Evolutionary conservation across 2,113 vertebrate genomes (phyloP), one percentile per base, ranked within the genome.

Genomic region (Cranoglanis bouderius): DNA sequence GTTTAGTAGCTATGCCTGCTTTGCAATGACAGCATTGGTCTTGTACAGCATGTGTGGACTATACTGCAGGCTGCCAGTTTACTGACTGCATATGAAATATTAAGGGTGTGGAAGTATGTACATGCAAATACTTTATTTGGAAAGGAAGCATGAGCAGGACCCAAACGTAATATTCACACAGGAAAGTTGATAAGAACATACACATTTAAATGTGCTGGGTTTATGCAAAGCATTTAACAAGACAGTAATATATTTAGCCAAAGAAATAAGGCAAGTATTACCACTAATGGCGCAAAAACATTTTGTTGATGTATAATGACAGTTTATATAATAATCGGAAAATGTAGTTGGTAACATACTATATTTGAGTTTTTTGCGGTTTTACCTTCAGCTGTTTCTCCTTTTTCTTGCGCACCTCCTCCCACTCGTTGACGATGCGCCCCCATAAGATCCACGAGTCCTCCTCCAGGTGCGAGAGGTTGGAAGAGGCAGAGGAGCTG

Each of bases 391-490:
- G 96, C 93, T 98, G 98, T 90, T 99, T 99, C 92, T 99, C 98
- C 91, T 99, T 99, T 93, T 99, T 99, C 94, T 98, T 99, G 85
- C 96, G 97, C 46, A 98, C 96, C 81, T 99, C 98, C 93, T 99
- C 98, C 98, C 98, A 99, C 92, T 99, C 98, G 53, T 99, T 99
- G 93, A 99, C 98, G 77, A 99, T 97, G 88, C 98, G 96, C 5
- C 98, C 98, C 98, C 98, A 99, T 18, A 99, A 94, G 82, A 99
- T 97, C 98, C 98, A 99, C 0, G 97, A 94, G 92, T 99, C 98
- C 95, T 99, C 98, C 94, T 99, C 98, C 89, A 99, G 96, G 90
- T 99, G 98, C 88, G 98, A 99, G 89, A 99, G 97, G 92, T 99
- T 99, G 93, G 98, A 99, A 88, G 98, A 99, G 92, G 98, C 98